Evolutionary conservation across 2,888 invertebrate genomes (phyloP).

Genomic region (Tenthredo distinguenda): DNA sequence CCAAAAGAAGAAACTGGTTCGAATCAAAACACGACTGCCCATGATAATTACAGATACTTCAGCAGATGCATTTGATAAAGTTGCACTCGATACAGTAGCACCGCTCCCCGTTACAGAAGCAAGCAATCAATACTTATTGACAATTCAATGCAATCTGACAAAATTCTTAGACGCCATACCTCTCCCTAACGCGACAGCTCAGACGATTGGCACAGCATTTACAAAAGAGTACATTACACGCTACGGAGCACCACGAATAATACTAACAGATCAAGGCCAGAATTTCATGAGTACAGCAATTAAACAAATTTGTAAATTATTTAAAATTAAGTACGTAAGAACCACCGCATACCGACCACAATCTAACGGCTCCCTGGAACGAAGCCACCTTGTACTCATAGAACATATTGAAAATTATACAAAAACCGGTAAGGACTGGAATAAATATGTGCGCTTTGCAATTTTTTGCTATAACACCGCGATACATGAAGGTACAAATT

Average conservation of each 20-base stretch:
- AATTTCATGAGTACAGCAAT: conserved; percentile 60
- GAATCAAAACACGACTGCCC: conserved; percentile 55
- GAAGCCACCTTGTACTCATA: conserved; percentile 50
- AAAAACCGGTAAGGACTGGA: conserved; percentile 45
- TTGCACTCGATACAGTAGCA: conserved; percentile 58
- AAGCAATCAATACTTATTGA: conserved; percentile 59
- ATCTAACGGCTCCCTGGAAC: conserved; percentile 50
- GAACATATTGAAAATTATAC: conserved; percentile 52
- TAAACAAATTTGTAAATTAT: conserved; percentile 56
- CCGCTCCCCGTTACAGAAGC: conserved; percentile 55
- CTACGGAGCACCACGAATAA: conserved; percentile 56
- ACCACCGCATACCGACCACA: conserved; percentile 56
- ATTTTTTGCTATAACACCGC: conserved; percentile 55
- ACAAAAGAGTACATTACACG: conserved; percentile 58
- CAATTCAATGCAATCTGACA: conserved; percentile 57
- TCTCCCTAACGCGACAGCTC: too few species aligned
- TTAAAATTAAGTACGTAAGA: conserved; percentile 56
- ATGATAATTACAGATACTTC: conserved; percentile 59
- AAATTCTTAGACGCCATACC: conserved; percentile 56
- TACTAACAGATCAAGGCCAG: conserved; percentile 61
- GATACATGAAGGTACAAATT: conserved; percentile 54
- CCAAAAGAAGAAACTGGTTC: conserved; percentile 57
- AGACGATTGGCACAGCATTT: conserved; percentile 59
- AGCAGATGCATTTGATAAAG: conserved; percentile 54
- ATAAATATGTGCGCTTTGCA: conserved; percentile 51